Evolutionary conservation across 2,113 vertebrate genomes (phyloP).

Genomic region (Greenwoodochromis staneri): DNA sequence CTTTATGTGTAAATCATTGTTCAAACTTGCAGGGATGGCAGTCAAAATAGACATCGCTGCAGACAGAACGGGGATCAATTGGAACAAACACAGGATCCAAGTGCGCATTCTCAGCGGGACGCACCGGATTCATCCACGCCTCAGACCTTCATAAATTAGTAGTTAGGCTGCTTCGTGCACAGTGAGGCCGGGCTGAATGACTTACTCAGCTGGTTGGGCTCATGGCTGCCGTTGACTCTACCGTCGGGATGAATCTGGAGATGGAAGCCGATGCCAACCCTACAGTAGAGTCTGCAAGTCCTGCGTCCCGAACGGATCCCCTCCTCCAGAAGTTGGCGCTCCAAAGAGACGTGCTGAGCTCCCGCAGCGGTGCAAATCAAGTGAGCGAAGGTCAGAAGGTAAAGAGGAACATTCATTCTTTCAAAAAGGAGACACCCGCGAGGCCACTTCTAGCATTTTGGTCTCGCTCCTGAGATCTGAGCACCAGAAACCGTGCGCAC

Average conservation of each 20-base stretch:
- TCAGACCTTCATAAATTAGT: neutral
- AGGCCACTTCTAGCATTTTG: slow-evolving; percentile 72
- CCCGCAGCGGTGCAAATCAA: slow-evolving; percentile 66
- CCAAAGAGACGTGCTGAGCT: slow-evolving; percentile 59
- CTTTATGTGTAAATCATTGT: neutral
- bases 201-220: slow-evolving; percentile 87
- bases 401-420: slow-evolving; percentile 84
- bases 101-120: neutral
- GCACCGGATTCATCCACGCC: neutral
- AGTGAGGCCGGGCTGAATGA: slow-evolving; percentile 13
- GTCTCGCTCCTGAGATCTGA: slow-evolving; percentile 20
- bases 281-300: slow-evolving; percentile 88
- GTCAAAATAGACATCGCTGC: neutral
- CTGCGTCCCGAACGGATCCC: slow-evolving; percentile 78
- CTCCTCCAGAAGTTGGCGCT: slow-evolving; percentile 62
- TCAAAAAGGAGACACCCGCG: slow-evolving; percentile 61
- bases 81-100: neutral
- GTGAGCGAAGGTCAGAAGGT: slow-evolving; percentile 75
- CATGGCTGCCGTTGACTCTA: slow-evolving; percentile 92
- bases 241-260: slow-evolving; percentile 95
- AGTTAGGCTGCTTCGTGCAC: neutral
- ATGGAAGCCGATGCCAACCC: slow-evolving; percentile 96
- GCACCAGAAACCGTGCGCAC: slow-evolving; percentile 24
- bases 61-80: neutral
- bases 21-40: neutral